Evolutionary conservation across 1,140 invertebrate genomes (phyloP), one percentile per base, ranked within the genome.

Genomic region (Pseudomyrmex flavicornis): DNA sequence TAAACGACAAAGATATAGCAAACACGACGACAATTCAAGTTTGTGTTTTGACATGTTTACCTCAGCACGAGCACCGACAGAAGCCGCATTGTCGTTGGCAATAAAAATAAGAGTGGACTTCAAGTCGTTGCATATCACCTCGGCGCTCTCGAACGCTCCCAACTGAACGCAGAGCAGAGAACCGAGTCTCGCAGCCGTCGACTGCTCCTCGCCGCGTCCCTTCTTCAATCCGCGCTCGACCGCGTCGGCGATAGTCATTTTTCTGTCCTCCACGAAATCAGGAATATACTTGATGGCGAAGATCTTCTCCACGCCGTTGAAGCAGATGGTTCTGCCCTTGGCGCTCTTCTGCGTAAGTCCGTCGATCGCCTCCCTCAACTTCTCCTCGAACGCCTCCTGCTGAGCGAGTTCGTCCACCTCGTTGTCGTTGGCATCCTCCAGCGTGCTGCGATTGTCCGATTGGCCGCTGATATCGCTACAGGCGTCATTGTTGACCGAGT

Each of bases 341-440:
- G 97, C 96, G 82, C 98, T 98, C 91, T 98, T 98, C 84, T 98
- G 97, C 2, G 96, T 96, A 8, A 98, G 94, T 44, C 97, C 97
- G 92, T 99, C 98, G 63, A 99, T 96, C 0, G 96, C 96, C 90
- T 98, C 97, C 26, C 96, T 95, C 17, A 99, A 94, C 93, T 98
- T 98, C 69, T 99, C 98, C 93, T 99, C 98, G 90, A 98, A 97
- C 58, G 97, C 96, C 91, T 99, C 98, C 83, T 95, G 95, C 83
- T 95, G 94, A 68, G 95, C 93, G 12, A 95, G 91, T 74, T 96
- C 96, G 63, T 96, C 96, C 56, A 95, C 94, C 69, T 95, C 95
- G 61, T 95, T 95, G 82, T 92, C 90, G 22, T 95, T 94, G 44
- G 93, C 94, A 13, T 97, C 96, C 26, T 96, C 96, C n/a, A 95